A percentile compares a stretch with the other conserved stretches of the same genome.
Conservation (phyloP, 2,888 invertebrate genomes). For the Dryobotodes eremita region DNA sequence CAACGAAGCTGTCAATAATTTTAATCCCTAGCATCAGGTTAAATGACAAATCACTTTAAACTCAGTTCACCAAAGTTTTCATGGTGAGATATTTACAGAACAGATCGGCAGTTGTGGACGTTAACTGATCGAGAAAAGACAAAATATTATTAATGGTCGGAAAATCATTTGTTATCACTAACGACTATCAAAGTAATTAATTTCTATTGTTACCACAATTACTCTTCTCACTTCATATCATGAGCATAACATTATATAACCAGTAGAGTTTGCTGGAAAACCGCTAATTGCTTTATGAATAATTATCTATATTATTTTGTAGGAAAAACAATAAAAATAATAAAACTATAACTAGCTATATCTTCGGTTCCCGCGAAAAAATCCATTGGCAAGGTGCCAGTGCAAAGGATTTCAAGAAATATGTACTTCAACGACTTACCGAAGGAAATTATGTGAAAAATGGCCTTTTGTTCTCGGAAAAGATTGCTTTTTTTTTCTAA, state of each 20-base stretch:
- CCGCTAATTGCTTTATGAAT: slow-evolving; percentile 27
- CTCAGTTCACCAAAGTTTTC: too few relatives aligned
- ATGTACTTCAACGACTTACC: slow-evolving; percentile 43
- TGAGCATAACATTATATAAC: not conserved
- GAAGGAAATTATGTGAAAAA: slow-evolving; percentile 49
- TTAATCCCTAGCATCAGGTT: not conserved
- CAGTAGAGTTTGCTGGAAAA: slow-evolving; percentile 3
- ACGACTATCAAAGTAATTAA: not conserved
- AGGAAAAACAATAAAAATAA: slow-evolving; percentile 35
- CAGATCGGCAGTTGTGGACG: not conserved
- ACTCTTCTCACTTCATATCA: not conserved
- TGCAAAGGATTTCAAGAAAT: slow-evolving; percentile 49
- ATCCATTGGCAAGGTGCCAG: slow-evolving; percentile 44
- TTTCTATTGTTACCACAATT: not conserved
- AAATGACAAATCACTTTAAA: too few relatives aligned
- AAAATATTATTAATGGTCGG: not conserved
- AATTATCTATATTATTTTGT: slow-evolving; percentile 1
- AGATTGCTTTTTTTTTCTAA: slow-evolving; percentile 41
- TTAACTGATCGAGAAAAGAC: too few relatives aligned
- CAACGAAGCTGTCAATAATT: not conserved
- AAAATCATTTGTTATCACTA: not conserved
- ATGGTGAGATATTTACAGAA: not conserved
- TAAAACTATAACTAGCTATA: slow-evolving; percentile 13
- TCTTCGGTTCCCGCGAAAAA: slow-evolving; percentile 40
- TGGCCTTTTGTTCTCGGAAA: slow-evolving; percentile 45